Conservation (phyloP, 2,797 vertebrate species). For the Gambusia yucatana region DNA sequence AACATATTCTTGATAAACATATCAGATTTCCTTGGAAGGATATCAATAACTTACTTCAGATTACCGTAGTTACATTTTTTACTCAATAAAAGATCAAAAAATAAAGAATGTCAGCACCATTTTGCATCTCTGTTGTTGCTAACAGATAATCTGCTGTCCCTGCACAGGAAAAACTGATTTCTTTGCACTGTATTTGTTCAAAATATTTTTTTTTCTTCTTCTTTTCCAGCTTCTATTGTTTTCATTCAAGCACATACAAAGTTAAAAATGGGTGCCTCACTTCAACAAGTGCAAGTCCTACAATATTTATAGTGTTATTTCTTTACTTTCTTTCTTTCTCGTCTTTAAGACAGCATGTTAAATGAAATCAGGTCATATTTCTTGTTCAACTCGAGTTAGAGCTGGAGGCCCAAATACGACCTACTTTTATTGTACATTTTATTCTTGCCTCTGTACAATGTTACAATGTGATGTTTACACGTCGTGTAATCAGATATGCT, state of each 20-base stretch:
- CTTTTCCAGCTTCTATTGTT: background rate
- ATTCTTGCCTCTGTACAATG: constrained; percentile 59
- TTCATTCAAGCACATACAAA: background rate
- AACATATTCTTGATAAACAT: background rate
- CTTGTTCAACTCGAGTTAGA: constrained; percentile 59
- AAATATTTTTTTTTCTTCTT: too few relatives aligned
- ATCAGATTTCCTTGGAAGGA: background rate
- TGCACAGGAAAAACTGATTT: too few relatives aligned
- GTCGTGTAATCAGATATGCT: constrained; percentile 62
- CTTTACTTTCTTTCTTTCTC: constrained; percentile 32
- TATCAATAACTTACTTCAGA: background rate
- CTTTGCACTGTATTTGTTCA: too few relatives aligned
- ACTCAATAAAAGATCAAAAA: too few relatives aligned
- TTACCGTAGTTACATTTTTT: background rate
- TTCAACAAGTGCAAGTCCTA: constrained; percentile 1
- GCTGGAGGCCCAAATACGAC: constrained; percentile 75
- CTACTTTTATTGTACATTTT: constrained; percentile 73
- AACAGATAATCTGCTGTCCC: too few relatives aligned
- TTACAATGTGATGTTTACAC: constrained; percentile 71
- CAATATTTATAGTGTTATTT: constrained; percentile 33
- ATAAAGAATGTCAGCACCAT: too few relatives aligned
- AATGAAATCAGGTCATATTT: constrained; percentile 43
- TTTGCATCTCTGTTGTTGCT: too few relatives aligned
- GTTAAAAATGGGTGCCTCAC: background rate
- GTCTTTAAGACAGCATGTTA: constrained; percentile 36